phyloP scores from a whole-genome alignment of 2,888 invertebrate species.

The Formica aserva region DNA sequence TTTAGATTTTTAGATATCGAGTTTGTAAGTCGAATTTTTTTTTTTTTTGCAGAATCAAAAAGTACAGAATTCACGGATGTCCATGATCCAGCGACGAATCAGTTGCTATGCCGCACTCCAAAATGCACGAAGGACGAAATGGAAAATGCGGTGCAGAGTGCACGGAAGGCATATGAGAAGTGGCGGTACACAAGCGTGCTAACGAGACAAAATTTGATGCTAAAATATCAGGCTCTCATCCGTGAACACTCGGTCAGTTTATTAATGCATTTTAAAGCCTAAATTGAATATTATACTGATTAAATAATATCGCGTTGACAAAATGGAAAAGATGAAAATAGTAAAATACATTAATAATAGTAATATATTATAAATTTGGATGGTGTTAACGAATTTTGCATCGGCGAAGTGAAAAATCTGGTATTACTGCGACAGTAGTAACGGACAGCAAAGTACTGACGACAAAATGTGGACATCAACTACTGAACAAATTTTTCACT shows the following conservation, averaged over 20 bases:
- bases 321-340: not conserved
- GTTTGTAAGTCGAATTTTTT: not conserved
- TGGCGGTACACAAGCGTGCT: constrained; percentile 98
- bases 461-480: no score
- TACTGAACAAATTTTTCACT: not conserved
- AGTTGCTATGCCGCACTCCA: constrained; percentile 93
- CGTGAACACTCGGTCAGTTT: constrained; percentile 83
- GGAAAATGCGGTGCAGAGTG: constrained; percentile 94
- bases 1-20: not conserved
- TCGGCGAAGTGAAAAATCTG: not conserved
- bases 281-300: constrained; percentile 5
- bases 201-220: constrained; percentile 97
- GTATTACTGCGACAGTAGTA: not conserved
- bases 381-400: not conserved
- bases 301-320: not conserved
- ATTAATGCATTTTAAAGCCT: constrained; percentile 1
- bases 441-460: not conserved
- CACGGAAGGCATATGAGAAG: constrained; percentile 91
- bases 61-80: constrained; percentile 97
- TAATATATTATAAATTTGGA: not conserved
- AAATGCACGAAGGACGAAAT: constrained; percentile 96
- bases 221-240: constrained; percentile 88
- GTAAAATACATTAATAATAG: not conserved
- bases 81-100: constrained; percentile 97
- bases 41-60: constrained; percentile 91